Conservation (phyloP, 2,113 vertebrate species). For the Ictalurus punctatus region DNA sequence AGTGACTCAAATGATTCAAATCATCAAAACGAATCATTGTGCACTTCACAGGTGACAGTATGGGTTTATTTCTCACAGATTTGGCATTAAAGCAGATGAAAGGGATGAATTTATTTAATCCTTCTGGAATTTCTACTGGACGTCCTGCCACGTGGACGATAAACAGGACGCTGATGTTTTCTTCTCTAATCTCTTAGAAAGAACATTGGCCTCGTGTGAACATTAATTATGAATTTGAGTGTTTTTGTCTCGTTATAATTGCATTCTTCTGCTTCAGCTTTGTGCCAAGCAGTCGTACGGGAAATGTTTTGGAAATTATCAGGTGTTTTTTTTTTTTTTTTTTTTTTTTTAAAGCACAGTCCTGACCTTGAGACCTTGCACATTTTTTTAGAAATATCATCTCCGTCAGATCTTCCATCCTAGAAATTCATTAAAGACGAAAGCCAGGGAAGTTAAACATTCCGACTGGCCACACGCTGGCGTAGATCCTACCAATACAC, state of each 20-base stretch:
- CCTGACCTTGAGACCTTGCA: slow-evolving; percentile 7
- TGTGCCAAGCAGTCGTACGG: neutral
- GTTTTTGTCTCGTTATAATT: slow-evolving; percentile 11
- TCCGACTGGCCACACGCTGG: neutral
- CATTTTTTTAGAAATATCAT: neutral
- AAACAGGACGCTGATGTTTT: slow-evolving; percentile 26
- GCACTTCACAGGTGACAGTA: neutral
- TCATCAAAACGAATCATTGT: neutral
- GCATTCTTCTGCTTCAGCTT: neutral
- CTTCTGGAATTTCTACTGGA: neutral
- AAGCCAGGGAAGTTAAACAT: slow-evolving; percentile 9
- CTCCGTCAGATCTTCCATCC: slow-evolving; percentile 7
- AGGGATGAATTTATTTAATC: neutral
- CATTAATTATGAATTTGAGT: slow-evolving; percentile 4
- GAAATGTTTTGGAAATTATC: slow-evolving; percentile 22
- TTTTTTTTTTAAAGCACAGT: neutral
- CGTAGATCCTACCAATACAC: slow-evolving; percentile 17
- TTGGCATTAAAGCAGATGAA: neutral
- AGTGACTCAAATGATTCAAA: neutral
- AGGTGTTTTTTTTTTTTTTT: neutral
- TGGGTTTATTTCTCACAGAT: neutral
- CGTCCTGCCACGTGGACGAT: neutral
- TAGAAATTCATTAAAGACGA: neutral
- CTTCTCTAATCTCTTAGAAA: slow-evolving; percentile 27
- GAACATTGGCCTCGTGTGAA: neutral